Conservation (phyloP, 2,113 vertebrate genomes). For the Coturnix japonica region DNA sequence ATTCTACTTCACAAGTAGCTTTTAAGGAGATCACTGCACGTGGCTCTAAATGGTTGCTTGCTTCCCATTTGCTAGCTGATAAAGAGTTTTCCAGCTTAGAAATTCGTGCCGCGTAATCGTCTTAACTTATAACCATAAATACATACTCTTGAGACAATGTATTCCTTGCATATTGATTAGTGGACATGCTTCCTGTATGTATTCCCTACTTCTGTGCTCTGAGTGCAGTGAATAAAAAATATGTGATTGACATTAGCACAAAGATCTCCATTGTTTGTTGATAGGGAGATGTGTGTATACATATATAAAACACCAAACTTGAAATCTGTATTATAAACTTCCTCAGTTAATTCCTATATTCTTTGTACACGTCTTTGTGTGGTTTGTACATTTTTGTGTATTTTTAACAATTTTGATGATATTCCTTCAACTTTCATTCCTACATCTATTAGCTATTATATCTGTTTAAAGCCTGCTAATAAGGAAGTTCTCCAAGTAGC, state of each 20-base stretch:
- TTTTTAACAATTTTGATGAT: neutral
- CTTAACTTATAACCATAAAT: conserved; percentile 52
- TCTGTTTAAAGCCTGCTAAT: neutral
- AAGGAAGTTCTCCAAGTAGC: neutral
- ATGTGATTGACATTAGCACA: conserved; percentile 19
- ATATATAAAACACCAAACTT: neutral
- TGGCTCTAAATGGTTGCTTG: neutral
- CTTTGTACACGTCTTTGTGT: neutral
- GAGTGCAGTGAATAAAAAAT: conserved; percentile 36
- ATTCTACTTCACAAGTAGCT: conserved; percentile 11
- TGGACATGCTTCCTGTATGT: conserved; percentile 7
- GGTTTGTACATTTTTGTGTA: neutral
- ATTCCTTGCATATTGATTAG: conserved; percentile 65
- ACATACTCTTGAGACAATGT: conserved; percentile 48
- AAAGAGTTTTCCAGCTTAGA: conserved; percentile 41
- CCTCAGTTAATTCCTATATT: neutral
- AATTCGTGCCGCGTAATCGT: conserved; percentile 26
- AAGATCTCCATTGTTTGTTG: conserved; percentile 35
- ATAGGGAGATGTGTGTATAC: neutral
- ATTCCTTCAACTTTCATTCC: neutral
- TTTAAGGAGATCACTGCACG: neutral
- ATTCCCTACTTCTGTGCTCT: neutral
- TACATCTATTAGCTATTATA: neutral
- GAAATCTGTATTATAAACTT: neutral
- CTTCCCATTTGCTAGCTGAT: neutral